phyloP scores from a whole-genome alignment of 2,888 invertebrate species.

The Lepidocyrtinus sp. region DNA sequence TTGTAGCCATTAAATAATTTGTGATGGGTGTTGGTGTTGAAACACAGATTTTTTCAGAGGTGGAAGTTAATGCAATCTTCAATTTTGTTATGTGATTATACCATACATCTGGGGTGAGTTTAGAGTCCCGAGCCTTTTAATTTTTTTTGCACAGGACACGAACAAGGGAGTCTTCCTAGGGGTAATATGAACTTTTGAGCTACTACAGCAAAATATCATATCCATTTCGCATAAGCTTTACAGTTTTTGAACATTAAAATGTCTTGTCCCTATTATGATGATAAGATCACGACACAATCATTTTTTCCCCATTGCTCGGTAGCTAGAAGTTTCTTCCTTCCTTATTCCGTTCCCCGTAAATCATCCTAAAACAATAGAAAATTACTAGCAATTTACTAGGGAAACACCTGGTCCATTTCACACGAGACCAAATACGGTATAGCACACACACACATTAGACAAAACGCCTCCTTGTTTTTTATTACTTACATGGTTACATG shows the following conservation, averaged over 20 bases:
- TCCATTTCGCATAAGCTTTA: too few relatives aligned
- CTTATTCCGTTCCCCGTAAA: neutral
- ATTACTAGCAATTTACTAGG: neutral
- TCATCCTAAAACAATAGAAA: constrained; percentile 3
- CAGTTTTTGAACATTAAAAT: too few relatives aligned
- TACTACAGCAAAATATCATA: too few relatives aligned
- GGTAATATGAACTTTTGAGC: too few relatives aligned
- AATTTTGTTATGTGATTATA: neutral
- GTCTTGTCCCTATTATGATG: too few relatives aligned
- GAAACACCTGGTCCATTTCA: constrained; percentile 6
- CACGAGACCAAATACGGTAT: constrained; percentile 7
- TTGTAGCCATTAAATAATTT: neutral
- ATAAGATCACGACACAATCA: too few relatives aligned
- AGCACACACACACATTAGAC: neutral
- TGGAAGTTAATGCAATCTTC: neutral
- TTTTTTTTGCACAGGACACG: too few relatives aligned
- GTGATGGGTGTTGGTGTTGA: constrained; percentile 7
- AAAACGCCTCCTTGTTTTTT: constrained; percentile 4
- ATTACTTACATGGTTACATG: neutral
- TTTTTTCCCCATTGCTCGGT: too few relatives aligned
- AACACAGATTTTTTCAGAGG: neutral
- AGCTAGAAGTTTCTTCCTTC: neutral
- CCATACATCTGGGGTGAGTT: neutral
- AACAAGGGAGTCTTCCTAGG: too few relatives aligned
- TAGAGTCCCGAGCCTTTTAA: too few relatives aligned